Base-by-base conservation (phyloP, 2,888 invertebrate genomes). In the Hipparchia semele region DNA sequence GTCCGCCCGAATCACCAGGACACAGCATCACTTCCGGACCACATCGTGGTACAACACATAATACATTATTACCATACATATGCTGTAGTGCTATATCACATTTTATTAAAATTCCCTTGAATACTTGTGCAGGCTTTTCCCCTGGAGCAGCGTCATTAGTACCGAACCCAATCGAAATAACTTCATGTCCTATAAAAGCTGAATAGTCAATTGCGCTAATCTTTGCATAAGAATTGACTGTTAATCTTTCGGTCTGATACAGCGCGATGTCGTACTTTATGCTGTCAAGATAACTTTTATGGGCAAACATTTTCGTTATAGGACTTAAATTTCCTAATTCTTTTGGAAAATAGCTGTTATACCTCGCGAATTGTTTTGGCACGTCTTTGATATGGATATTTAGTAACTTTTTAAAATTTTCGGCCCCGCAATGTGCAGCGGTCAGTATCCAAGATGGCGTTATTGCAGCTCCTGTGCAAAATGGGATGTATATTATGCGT, bases 1-100 rank as follows among this genome's bases (percentile, higher is more conserved):
- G 69, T 4, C 65, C 69, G 23, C 73, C 69, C 7, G 73, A 73
- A 54, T 73, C 73, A 13, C 73, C 72, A 5, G 49, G 1, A 45
- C 73, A 71, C 8, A 45, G 10, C 6, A 65, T 68, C 2, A 54
- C 64, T 3, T 51, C 51, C 23, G 12, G 6, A 3, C 51, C 51
- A 13, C 68, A 68, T 1, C 5, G 2, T 33, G 60, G 51, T 3
- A 60, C 51, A 51, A 60, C 8, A 68, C 68, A 68, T 39, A 68
- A 46, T 6, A 68, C 8, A 2, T n/a, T 9, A 58, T 2, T 1
- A 23, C 23, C 23, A 10, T 6, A 5, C 6, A 9, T 9, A 4
- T 58, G 46, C 0, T 5, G 0, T 58, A 49, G 1, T 49, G 6
- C 9, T 58, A 1, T 9, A 23, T 23, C 45, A 51, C 68, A 68